Conservation (phyloP, 2,797 vertebrate species). For the Poeciliopsis gracilis region DNA sequence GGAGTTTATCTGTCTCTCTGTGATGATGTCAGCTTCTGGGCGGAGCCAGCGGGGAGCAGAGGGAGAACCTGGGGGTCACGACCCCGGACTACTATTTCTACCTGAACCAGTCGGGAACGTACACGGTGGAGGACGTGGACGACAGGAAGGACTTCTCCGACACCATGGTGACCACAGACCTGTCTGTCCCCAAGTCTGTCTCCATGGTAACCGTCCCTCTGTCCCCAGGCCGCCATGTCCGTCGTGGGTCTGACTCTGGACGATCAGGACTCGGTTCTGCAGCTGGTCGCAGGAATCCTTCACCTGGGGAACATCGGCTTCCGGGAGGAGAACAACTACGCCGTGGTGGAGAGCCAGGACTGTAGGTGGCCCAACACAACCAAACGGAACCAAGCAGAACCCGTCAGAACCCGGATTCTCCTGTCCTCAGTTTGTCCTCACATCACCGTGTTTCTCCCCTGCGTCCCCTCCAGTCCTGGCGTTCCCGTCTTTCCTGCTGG, state of each 20-base stretch:
- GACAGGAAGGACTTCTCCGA: constrained; percentile 85
- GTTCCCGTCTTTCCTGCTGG: constrained; percentile 83
- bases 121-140: constrained; percentile 83
- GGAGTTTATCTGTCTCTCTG: background rate
- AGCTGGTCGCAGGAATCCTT: constrained; percentile 85
- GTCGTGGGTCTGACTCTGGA: constrained; percentile 79
- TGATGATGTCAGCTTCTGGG: constrained; percentile 74
- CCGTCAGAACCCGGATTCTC: no score
- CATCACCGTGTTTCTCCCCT: no score
- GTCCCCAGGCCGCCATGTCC: constrained; percentile 80
- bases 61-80: constrained; percentile 85
- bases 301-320: constrained; percentile 87
- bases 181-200: constrained; percentile 39
- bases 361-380: constrained; percentile 61
- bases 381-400: no score
- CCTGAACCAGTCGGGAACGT: constrained; percentile 86
- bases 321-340: constrained; percentile 86
- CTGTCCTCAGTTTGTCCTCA: no score
- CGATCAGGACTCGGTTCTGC: constrained; percentile 81
- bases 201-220: constrained; percentile 32
- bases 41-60: constrained; percentile 78
- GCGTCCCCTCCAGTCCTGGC: constrained; percentile 77
- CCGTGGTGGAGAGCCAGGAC: constrained; percentile 84
- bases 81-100: constrained; percentile 86
- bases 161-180: constrained; percentile 78